These are phyloP conservation scores for Neoitamus cyanurus DNA, from an alignment of 2,888 invertebrate species.

Conservation along the genomic window DNA sequence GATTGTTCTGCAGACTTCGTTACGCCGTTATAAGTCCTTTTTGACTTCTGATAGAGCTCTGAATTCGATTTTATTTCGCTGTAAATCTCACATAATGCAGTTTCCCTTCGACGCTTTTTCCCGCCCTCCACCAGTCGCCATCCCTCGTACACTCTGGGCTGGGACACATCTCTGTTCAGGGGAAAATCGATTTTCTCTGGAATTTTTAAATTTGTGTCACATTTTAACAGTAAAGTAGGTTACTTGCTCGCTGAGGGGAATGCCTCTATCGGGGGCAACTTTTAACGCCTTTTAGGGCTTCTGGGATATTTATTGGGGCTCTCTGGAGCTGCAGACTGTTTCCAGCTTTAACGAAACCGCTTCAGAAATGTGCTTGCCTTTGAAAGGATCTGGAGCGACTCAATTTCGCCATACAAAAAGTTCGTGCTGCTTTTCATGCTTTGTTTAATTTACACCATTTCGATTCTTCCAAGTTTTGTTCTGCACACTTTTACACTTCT, in stretches of 20 bases:
- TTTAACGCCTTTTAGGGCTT: neutral
- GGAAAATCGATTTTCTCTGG: conserved; percentile 25
- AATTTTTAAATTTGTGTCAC: conserved; percentile 38
- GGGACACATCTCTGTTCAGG: neutral
- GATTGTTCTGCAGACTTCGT: conserved; percentile 27
- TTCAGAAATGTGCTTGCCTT: neutral
- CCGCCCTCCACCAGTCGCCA: neutral
- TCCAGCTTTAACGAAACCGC: neutral
- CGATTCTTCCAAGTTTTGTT: too few relatives aligned
- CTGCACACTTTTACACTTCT: too few relatives aligned
- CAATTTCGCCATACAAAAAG: neutral
- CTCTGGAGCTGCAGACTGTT: neutral
- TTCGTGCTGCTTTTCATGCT: neutral
- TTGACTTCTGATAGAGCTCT: conserved; percentile 18
- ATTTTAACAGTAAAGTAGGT: conserved; percentile 18
- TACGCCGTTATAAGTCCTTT: conserved; percentile 2
- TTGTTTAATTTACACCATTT: neutral
- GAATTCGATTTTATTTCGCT: conserved; percentile 31
- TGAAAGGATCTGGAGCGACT: neutral
- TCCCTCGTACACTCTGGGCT: neutral
- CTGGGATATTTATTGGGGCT: neutral
- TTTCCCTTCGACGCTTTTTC: neutral
- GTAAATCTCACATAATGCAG: conserved; percentile 27
- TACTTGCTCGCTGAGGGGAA: neutral
- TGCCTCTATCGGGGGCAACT: neutral